A percentile compares a stretch with the other conserved stretches of the same genome.
These are phyloP conservation scores for Drosophila navojoa DNA, from an alignment of 1,140 invertebrate species.

Conservation along the genomic window DNA sequence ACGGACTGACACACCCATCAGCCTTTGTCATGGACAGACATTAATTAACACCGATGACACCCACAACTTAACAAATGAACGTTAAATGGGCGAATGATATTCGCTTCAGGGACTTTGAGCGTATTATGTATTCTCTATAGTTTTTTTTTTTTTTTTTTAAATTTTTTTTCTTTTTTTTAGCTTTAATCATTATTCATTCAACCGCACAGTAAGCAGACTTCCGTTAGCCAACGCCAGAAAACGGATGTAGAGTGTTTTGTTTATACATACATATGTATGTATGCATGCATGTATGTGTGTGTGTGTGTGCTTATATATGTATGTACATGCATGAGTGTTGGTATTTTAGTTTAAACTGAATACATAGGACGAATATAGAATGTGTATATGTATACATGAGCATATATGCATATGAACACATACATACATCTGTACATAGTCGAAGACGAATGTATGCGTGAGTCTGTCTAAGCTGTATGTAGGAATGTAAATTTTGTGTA, in stretches of 20 bases:
- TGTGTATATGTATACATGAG: too few species aligned
- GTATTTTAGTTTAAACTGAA: too few species aligned
- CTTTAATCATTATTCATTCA: conserved; percentile 20
- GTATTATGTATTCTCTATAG: conserved; percentile 7
- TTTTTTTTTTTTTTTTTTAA: neutral
- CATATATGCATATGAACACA: too few species aligned
- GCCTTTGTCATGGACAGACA: conserved; percentile 15
- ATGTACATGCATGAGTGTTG: neutral
- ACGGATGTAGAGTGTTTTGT: neutral
- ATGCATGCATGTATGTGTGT: neutral
- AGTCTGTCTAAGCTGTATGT: too few species aligned
- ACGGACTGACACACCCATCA: neutral
- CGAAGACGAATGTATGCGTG: too few species aligned
- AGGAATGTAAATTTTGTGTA: too few species aligned
- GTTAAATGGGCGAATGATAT: conserved; percentile 9
- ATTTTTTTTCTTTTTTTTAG: neutral
- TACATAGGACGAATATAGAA: too few species aligned
- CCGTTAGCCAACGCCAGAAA: neutral
- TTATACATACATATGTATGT: neutral
- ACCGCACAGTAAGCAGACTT: conserved; percentile 6
- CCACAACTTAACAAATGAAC: neutral
- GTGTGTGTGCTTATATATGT: neutral
- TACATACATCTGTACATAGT: too few species aligned
- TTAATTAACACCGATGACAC: conserved; percentile 17
- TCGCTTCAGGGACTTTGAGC: conserved; percentile 9